Conservation (phyloP, 2,797 vertebrate genomes). For the Hozukius guyotensis region DNA sequence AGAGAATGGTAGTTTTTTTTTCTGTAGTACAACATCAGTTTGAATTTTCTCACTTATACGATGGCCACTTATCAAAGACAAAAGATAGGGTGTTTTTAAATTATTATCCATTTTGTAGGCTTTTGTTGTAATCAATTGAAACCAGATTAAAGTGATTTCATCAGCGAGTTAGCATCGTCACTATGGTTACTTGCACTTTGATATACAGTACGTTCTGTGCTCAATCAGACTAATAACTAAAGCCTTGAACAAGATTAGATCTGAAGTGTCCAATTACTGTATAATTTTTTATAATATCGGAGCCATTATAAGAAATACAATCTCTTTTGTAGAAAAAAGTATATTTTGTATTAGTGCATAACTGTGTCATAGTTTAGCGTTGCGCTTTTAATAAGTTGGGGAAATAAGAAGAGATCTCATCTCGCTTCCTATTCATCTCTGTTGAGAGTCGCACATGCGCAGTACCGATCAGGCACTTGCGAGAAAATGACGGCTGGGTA, state of each 20-base stretch:
- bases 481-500: no score
- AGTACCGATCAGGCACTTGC: no score
- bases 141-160: not conserved
- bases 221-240: not conserved
- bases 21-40: not conserved
- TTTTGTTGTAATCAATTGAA: not conserved
- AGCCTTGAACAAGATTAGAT: not conserved
- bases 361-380: not conserved
- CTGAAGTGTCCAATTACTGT: not conserved
- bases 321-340: not conserved
- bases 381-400: not conserved
- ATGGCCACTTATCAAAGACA: not conserved
- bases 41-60: not conserved
- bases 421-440: rapidly evolving
- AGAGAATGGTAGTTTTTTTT: not conserved
- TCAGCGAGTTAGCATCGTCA: not conserved
- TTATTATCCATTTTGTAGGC: not conserved
- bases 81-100: not conserved
- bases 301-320: not conserved
- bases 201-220: not conserved
- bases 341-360: not conserved
- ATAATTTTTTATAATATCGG: not conserved
- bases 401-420: not conserved
- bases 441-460: no score
- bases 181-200: not conserved